phyloP scores from a whole-genome alignment of 2,888 invertebrate genomes.

The Meta bourneti region DNA sequence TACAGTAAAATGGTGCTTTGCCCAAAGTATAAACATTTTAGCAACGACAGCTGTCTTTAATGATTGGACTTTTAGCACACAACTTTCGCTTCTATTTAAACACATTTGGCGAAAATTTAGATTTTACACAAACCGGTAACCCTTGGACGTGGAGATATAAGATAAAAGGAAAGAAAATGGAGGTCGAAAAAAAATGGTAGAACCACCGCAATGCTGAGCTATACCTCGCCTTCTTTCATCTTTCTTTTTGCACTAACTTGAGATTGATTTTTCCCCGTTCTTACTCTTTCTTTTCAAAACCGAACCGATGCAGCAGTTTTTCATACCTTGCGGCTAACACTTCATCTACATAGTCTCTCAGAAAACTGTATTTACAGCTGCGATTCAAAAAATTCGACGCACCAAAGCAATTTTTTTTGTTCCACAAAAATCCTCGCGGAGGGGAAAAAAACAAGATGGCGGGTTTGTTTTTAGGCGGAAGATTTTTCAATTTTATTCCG shows the following conservation, averaged over 20 bases:
- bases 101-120: slow-evolving; percentile 35
- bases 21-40: neutral
- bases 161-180: neutral
- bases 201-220: slow-evolving; percentile 18
- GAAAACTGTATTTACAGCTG: slow-evolving; percentile 50
- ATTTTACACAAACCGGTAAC: neutral
- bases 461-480: neutral
- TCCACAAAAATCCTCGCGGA: neutral
- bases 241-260: slow-evolving; percentile 36
- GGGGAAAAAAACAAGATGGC: neutral
- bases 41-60: neutral
- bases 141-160: slow-evolving; percentile 23
- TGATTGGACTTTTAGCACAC: neutral
- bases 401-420: slow-evolving; percentile 41
- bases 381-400: slow-evolving; percentile 31
- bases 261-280: slow-evolving; percentile 61
- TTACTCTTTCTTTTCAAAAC: slow-evolving; percentile 5
- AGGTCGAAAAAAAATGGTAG: neutral
- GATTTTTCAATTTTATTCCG: neutral
- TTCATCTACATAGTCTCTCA: slow-evolving; percentile 64
- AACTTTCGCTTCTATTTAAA: neutral
- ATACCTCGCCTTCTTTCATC: neutral
- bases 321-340: slow-evolving; percentile 58
- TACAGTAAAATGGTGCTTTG: neutral
- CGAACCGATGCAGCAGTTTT: slow-evolving; percentile 65